phyloP scores from a whole-genome alignment of 1,140 invertebrate species.

The Leptinotarsa lineolata region DNA sequence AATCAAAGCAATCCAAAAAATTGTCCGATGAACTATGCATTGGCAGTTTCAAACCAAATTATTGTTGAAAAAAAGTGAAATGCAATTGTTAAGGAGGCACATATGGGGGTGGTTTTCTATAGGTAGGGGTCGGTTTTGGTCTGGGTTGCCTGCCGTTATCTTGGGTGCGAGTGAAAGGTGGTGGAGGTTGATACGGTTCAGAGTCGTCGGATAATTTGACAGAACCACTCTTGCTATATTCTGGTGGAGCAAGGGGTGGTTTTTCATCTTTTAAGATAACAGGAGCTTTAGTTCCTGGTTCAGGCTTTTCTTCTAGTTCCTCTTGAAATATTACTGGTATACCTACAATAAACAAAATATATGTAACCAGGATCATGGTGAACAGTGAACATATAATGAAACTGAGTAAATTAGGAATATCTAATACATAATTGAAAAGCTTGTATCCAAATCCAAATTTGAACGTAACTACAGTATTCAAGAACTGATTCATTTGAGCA shows the following conservation, averaged over 20 bases:
- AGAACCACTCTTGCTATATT: slow-evolving; percentile 68
- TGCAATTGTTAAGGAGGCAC: slow-evolving; percentile 80
- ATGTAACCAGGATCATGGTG: neutral
- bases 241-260: slow-evolving; percentile 80
- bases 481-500: too few relatives aligned
- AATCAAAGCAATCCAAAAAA: neutral
- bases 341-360: slow-evolving; percentile 56
- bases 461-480: too few relatives aligned
- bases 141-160: slow-evolving; percentile 68
- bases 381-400: neutral
- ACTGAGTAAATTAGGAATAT: neutral
- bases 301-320: slow-evolving; percentile 88
- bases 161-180: slow-evolving; percentile 61
- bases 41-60: slow-evolving; percentile 35
- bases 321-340: slow-evolving; percentile 95
- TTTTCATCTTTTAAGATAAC: slow-evolving; percentile 93
- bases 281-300: slow-evolving; percentile 79
- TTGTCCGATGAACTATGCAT: slow-evolving; percentile 22
- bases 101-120: slow-evolving; percentile 89
- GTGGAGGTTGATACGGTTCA: slow-evolving; percentile 67
- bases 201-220: slow-evolving; percentile 60
- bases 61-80: slow-evolving; percentile 51
- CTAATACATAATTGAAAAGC: too few relatives aligned
- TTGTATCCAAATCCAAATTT: too few relatives aligned
- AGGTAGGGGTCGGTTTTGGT: slow-evolving; percentile 81